Base-by-base conservation (phyloP, 1,140 invertebrate genomes). In the Macrotrachela quadricornifera region DNA sequence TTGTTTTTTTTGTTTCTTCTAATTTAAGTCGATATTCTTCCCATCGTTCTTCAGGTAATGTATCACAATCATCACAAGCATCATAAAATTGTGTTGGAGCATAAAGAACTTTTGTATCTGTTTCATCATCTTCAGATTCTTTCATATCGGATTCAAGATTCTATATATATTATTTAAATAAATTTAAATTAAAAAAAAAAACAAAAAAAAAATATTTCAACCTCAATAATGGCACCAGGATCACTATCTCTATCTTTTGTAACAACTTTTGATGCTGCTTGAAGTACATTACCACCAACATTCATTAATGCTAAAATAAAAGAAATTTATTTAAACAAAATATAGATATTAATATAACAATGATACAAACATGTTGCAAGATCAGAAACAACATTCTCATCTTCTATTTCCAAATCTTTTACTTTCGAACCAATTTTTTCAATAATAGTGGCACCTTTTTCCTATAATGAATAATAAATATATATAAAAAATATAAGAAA, bases 41-140 rank as follows among this genome's bases (percentile, higher is more conserved):
- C 4, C 43, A 54, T 11, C 45, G 45, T n/a, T 54, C 53, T 39
- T 54, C 53, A 1, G 53, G 53, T 49, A 54, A 54, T 45, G 40
- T 46, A 10, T 54, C 53, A 49, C 40, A 37, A 10, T 54, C 53
- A 17, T 49, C 46, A 45, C 47, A 43, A 42, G 49, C 46, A 46
- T 54, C 48, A 42, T 38, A 54, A n/a, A 49, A 13, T 30, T 46
- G 53, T 14, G 53, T 46, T 44, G 42, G 36, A 46, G 53, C 45
- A 49, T 38, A 18, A 38, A 54, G 10, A 17, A 45, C 46, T 17
- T 37, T 38, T 0, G 52, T 30, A 4, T 30, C 21, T 30, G 21
- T 30, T 30, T 30, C 21, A 4, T 30, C 21, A 30, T 30, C 21
- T 30, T 30, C 21, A 8, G 21, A 2, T 17, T 13, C 15, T 44